Base-by-base conservation (phyloP, 2,888 invertebrate species). In the Lycaena phlaeas region DNA sequence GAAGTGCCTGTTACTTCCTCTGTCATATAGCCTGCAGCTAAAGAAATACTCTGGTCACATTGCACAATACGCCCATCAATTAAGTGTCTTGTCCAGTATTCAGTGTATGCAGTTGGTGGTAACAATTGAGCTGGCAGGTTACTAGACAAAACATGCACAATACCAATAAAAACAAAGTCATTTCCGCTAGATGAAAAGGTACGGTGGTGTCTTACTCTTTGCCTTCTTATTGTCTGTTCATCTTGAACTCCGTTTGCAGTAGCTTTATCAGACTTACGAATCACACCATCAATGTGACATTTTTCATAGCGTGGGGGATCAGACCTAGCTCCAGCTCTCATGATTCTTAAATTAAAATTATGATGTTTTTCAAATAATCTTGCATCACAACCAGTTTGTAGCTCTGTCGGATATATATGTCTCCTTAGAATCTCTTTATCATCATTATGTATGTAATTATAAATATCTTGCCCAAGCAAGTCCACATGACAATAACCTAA, bases 401-500 rank as follows among this genome's bases (percentile, higher is more conserved):
- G 48, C 52, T 88, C 87, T 41, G 77, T 72, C 27, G 88, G 88
- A 53, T 87, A 87, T 57, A 94, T 86, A 59, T 91, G 90, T 49
- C 87, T 87, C 44, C 88, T 87, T 29, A 96, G 79, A 54, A 89
- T 88, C 31, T 90, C 90, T 54, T 92, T 92, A 71, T 97, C 97
- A 50, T 95, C 94, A 2, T 90, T 90, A 64, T 93, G 92, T 28
- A 94, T 88, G 70, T 94, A 92, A 59, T 92, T 91, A 66, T 91
- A 92, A 53, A 97, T 85, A 50, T 93, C 93, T 72, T 96, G 94
- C 15, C 97, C 97, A 68, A 96, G 88, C 58, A 97, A 85, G 72
- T 97, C 97, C 57, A 92, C 89, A 91, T 95, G 87, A 56, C 92
- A 89, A 73, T 96, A 93, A 42, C 96, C 96, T 52, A 97, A 85